Evolutionary conservation across 2,113 vertebrate species (phyloP).

Genomic region (Camarhynchus parvulus): DNA sequence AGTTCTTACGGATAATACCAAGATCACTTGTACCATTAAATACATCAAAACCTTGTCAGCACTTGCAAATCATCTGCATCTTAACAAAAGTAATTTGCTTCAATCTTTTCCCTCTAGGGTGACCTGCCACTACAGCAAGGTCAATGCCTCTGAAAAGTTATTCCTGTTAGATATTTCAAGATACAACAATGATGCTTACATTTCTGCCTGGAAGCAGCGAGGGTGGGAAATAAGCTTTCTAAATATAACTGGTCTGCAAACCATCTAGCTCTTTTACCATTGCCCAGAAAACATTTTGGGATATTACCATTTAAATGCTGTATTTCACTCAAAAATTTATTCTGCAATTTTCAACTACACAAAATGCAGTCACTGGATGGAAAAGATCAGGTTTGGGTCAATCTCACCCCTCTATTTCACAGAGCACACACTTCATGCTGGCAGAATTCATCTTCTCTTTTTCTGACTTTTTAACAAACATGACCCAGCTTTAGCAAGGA

Average conservation of each 20-base stretch:
- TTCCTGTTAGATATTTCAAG: slow-evolving; percentile 46
- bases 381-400: not conserved
- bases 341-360: not conserved
- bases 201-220: slow-evolving; percentile 36
- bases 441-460: not conserved
- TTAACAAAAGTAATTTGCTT: slow-evolving; percentile 56
- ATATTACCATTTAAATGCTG: not conserved
- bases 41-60: slow-evolving; percentile 59
- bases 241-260: slow-evolving; percentile 9
- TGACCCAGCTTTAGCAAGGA: not conserved
- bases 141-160: slow-evolving; percentile 44
- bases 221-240: not conserved
- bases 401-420: not conserved
- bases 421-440: not conserved
- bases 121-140: slow-evolving; percentile 52
- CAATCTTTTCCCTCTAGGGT: slow-evolving; percentile 53
- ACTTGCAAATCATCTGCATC: slow-evolving; percentile 60
- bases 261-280: not conserved
- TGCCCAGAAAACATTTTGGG: not conserved
- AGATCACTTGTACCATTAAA: slow-evolving; percentile 61
- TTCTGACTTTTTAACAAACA: not conserved
- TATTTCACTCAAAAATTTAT: not conserved
- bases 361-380: not conserved
- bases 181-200: slow-evolving; percentile 5
- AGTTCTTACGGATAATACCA: not conserved